Percentiles rank a stretch among this genome's conserved stretches.
phyloP scores from a whole-genome alignment of 2,888 invertebrate species.

The Thereva nobilitata region DNA sequence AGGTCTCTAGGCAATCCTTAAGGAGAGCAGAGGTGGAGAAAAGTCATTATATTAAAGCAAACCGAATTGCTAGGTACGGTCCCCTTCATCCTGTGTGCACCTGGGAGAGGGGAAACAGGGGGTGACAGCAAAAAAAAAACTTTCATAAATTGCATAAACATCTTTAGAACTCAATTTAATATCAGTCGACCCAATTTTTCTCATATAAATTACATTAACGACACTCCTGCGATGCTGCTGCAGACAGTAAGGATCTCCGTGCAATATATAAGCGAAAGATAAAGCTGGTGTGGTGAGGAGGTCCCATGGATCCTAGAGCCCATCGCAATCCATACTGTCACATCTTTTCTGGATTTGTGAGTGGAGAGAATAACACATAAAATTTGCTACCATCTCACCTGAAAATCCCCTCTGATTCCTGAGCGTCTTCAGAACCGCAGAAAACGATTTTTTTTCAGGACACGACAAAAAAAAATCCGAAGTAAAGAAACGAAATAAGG shows the following conservation, averaged over 20 bases:
- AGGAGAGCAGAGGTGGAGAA: constrained; percentile 3
- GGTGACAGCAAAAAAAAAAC: neutral
- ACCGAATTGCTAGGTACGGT: constrained; percentile 16
- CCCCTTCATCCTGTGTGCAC: no score
- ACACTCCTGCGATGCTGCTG: constrained; percentile 32
- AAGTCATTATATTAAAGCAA: constrained; percentile 21
- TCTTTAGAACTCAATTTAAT: constrained; percentile 43
- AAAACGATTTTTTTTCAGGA: neutral
- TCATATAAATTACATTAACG: constrained; percentile 43
- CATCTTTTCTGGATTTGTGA: neutral
- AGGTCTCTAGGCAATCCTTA: constrained; percentile 20
- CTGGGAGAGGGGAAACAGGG: neutral
- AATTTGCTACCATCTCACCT: constrained; percentile 4
- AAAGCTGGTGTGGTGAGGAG: neutral
- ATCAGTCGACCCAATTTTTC: constrained; percentile 42
- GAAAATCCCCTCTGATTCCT: neutral
- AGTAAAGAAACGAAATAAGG: neutral
- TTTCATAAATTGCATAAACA: constrained; percentile 43
- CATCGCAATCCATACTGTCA: constrained; percentile 5
- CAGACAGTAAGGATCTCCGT: neutral
- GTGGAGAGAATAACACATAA: constrained; percentile 13
- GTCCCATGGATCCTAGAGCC: neutral
- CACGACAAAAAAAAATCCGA: neutral
- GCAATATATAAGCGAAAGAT: constrained; percentile 7
- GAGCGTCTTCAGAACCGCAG: constrained; percentile 12